Base-by-base conservation (phyloP, 1,140 invertebrate genomes). In the Dendrolimus kikuchii region DNA sequence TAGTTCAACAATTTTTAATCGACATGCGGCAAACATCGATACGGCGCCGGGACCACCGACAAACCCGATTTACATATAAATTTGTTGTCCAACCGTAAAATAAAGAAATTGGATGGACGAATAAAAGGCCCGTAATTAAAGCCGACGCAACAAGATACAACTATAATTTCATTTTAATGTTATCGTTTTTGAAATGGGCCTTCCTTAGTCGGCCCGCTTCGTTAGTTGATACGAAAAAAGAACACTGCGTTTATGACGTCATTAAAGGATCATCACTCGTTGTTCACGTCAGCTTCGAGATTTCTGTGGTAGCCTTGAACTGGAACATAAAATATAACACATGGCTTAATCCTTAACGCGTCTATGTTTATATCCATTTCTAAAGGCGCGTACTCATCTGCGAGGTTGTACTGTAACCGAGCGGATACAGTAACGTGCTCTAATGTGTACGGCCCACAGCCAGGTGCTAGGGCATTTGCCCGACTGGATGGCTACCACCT, bases 41-140 rank as follows among this genome's bases (percentile, higher is more conserved):
- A 62, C 40, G 55, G 46, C 51, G 53, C 40, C 55, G 48, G 54
- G 78, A 85, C 81, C 81, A 85, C 81, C 78, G 59, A 61, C 77
- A 68, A 58, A 51, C 64, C 53, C 66, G 65, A 85, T 85, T 83
- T 74, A 77, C 81, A 85, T 85, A 81, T 81, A 79, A 85, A 85
- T 85, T 76, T 75, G 77, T 73, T 83, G 71, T 76, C 73, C 69
- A 72, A 60, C 74, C 73, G 77, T 85, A 77, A 83, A 85, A 81
- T 83, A 83, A 83, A 85, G 80, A 81, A 81, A 85, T 83, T 82
- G 76, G 70, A 81, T 68, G 74, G 55, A 66, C 55, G 60, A 62
- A 74, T 77, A 77, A 75, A 74, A 74, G 68, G 57, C 47, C 41
- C 54, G 70, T 78, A 82, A 82, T 80, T 76, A 80, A 81, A 66